phyloP scores from a whole-genome alignment of 2,113 vertebrate species.

The Pristiophorus japonicus region DNA sequence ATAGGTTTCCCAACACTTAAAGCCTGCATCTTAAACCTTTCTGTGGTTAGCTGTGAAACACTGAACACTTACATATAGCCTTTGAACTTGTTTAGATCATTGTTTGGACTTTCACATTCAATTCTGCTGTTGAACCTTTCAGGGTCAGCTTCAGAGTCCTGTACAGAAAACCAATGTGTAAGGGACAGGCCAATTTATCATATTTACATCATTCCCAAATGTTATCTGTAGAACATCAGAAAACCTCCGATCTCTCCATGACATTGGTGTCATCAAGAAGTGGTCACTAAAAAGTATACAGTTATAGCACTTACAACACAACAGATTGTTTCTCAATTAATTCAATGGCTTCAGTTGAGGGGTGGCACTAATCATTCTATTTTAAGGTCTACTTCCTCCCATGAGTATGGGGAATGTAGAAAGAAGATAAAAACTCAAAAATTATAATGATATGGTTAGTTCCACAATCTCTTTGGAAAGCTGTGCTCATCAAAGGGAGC shows the following conservation, averaged over 20 bases:
- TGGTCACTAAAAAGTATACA: neutral
- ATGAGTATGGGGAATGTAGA: neutral
- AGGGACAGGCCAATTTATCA: neutral
- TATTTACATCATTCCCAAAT: neutral
- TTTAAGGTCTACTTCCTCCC: neutral
- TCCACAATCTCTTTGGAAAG: neutral
- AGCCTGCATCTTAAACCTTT: neutral
- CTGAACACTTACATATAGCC: conserved; percentile 82
- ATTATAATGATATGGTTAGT: neutral
- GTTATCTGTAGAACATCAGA: neutral
- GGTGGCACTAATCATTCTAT: neutral
- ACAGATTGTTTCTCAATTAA: neutral
- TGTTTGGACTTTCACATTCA: conserved; percentile 86
- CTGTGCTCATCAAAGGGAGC: neutral
- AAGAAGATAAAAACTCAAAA: neutral
- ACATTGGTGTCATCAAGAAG: neutral
- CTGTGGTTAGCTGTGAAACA: neutral
- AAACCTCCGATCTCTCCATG: neutral
- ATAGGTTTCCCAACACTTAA: neutral
- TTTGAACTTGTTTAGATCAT: conserved; percentile 74
- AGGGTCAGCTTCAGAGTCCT: conserved; percentile 73
- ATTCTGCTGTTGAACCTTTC: conserved; percentile 75
- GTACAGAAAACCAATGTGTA: conserved; percentile 36
- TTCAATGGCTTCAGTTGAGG: neutral
- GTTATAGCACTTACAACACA: neutral